Evolutionary conservation across 2,113 vertebrate genomes (phyloP).

Genomic region (Daubentonia madagascariensis): DNA sequence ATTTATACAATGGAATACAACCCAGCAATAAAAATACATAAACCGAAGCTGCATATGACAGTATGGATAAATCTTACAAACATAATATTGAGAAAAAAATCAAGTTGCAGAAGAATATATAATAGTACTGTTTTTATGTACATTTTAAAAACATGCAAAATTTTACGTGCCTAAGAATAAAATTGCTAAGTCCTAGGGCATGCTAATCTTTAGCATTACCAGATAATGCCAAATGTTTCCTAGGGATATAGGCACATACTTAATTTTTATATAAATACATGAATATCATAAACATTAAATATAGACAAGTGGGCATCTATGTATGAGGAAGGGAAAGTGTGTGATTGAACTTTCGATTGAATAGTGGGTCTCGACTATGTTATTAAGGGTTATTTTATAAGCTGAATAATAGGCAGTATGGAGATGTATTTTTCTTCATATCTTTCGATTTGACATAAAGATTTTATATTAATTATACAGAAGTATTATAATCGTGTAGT

Average conservation of each 20-base stretch:
- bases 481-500: background rate
- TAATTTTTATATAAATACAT: background rate
- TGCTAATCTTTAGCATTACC: slow-evolving; percentile 32
- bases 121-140: background rate
- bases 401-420: background rate
- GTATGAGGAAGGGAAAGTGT: background rate
- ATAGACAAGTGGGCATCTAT: background rate
- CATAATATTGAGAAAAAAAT: background rate
- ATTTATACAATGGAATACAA: background rate
- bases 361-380: background rate
- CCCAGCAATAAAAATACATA: background rate
- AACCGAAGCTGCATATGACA: background rate
- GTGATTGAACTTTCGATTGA: background rate
- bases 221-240: background rate
- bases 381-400: background rate
- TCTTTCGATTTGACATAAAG: background rate
- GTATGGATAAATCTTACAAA: background rate
- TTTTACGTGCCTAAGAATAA: slow-evolving; percentile 15
- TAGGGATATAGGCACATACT: background rate
- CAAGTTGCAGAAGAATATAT: background rate
- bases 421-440: background rate
- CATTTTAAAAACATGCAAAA: slow-evolving; percentile 9
- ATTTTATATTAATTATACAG: background rate
- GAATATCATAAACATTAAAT: background rate
- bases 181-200: background rate